These are phyloP conservation scores for Cephalopholis sonnerati DNA, from an alignment of 2,113 vertebrate genomes.

Conservation along the genomic window DNA sequence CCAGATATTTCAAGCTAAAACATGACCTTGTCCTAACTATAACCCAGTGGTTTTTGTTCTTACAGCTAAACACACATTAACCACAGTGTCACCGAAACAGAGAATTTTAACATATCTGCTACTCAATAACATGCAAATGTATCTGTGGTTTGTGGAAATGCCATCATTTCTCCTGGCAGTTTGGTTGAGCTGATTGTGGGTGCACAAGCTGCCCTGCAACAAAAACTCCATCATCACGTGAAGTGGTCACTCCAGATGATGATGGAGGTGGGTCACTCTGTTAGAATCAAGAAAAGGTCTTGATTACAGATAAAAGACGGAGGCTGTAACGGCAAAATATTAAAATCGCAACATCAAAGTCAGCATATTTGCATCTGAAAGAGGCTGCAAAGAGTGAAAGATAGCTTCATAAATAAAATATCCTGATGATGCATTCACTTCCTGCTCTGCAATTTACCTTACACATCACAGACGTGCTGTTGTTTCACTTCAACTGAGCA, in stretches of 20 bases:
- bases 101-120: no score
- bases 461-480: constrained; percentile 3
- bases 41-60: no score
- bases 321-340: not conserved
- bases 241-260: no score
- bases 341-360: not conserved
- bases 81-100: no score
- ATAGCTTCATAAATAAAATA: not conserved
- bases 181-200: not conserved
- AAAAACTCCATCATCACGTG: not conserved
- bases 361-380: not conserved
- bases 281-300: not conserved
- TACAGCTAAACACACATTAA: no score
- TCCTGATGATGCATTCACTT: not conserved
- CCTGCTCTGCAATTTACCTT: not conserved
- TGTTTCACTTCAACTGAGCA: not conserved
- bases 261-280: no score
- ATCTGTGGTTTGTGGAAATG: no score
- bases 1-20: no score
- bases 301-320: not conserved
- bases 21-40: no score
- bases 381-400: not conserved
- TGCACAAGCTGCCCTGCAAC: not conserved
- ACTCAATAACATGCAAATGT: no score
- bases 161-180: no score